phyloP scores from a whole-genome alignment of 2,888 invertebrate species.

The Arge pagana region DNA sequence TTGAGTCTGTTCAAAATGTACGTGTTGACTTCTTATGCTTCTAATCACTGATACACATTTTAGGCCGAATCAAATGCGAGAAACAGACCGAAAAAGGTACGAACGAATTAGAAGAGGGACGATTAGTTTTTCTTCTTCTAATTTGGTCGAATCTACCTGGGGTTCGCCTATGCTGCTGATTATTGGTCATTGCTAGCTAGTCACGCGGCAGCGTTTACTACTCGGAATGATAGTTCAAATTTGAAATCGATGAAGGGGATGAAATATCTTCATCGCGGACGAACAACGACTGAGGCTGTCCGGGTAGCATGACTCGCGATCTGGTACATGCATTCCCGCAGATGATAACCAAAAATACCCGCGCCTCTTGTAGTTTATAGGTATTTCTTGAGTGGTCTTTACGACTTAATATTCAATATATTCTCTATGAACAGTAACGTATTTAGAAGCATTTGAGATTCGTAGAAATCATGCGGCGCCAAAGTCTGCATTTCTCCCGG shows the following conservation, averaged over 20 bases:
- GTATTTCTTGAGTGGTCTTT: conserved; percentile 20
- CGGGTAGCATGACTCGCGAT: background rate
- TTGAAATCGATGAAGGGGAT: background rate
- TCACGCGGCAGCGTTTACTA: background rate
- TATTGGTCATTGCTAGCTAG: background rate
- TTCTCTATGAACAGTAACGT: conserved; percentile 14
- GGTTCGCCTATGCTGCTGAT: conserved; percentile 4
- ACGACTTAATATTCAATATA: conserved; percentile 12
- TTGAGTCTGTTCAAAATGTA: no score
- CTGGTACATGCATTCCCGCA: conserved; percentile 13
- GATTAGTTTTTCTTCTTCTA: no score
- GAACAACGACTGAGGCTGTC: conserved; percentile 11
- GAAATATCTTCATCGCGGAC: conserved; percentile 12
- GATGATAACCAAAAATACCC: conserved; percentile 36
- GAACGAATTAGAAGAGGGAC: no score
- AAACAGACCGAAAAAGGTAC: no score
- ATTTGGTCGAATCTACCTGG: conserved; percentile 15
- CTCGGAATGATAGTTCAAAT: background rate
- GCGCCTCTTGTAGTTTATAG: conserved; percentile 32
- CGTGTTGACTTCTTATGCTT: no score
- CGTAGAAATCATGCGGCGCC: no score
- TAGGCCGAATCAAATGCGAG: no score
- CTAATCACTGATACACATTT: no score
- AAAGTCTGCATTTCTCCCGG: no score
- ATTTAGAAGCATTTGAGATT: conserved; percentile 14